Evolutionary conservation across 2,113 vertebrate species (phyloP).

Genomic region (Empidonax alnorum): DNA sequence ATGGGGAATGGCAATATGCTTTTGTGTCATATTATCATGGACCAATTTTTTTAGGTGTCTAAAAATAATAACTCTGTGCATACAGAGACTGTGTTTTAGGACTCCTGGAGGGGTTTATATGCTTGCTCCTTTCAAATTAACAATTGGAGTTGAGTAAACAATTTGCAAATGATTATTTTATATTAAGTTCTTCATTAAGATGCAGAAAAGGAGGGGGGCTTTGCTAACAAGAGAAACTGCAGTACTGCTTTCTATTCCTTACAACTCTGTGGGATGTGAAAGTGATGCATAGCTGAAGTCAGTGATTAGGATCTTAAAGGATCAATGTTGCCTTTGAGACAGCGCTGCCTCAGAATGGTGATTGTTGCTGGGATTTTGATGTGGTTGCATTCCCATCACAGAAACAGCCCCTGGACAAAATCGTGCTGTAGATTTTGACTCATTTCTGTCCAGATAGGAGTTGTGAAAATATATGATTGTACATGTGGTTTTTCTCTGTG

Average conservation of each 20-base stretch:
- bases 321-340: neutral
- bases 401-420: neutral
- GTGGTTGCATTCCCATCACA: neutral
- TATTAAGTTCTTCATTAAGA: slow-evolving; percentile 51
- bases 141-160: slow-evolving; percentile 40
- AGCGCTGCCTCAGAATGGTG: neutral
- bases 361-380: neutral
- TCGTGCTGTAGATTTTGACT: neutral
- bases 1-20: neutral
- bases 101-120: slow-evolving; percentile 21
- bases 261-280: slow-evolving; percentile 18
- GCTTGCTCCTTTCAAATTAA: slow-evolving; percentile 45
- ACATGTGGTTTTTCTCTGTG: neutral
- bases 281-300: neutral
- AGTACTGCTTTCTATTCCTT: slow-evolving; percentile 2
- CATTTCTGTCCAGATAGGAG: neutral
- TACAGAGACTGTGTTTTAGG: slow-evolving; percentile 14
- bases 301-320: neutral
- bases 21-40: neutral
- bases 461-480: neutral
- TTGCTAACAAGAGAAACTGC: neutral
- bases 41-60: neutral
- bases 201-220: neutral
- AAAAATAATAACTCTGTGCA: slow-evolving; percentile 10
- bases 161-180: slow-evolving; percentile 36